Evolutionary conservation across 2,113 vertebrate species (phyloP).

Genomic region (Echinops telfairi): DNA sequence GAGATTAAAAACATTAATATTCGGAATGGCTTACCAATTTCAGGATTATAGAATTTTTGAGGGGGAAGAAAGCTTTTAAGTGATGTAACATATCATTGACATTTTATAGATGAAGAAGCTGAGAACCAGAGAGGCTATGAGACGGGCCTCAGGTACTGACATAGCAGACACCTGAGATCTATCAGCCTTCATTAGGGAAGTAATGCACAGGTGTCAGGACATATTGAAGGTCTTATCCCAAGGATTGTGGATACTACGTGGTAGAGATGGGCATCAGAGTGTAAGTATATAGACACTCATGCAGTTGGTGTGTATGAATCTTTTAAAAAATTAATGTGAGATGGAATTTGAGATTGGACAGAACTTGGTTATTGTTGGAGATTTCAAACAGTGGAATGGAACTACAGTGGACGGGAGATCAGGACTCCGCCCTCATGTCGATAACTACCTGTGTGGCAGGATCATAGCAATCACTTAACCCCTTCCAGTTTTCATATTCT

Average conservation of each 20-base stretch:
- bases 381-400: not conserved
- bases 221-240: not conserved
- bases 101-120: conserved; percentile 24
- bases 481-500: not conserved
- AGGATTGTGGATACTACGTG: not conserved
- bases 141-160: not conserved
- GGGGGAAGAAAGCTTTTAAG: no score
- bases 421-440: not conserved
- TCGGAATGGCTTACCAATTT: not conserved
- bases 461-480: not conserved
- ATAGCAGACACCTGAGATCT: not conserved
- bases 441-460: not conserved
- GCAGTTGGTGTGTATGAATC: not conserved
- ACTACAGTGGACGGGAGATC: not conserved
- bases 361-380: not conserved
- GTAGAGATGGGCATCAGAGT: not conserved
- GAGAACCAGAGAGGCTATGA: not conserved
- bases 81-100: not conserved
- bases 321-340: not conserved
- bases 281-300: not conserved
- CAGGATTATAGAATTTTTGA: not conserved
- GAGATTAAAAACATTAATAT: conserved; percentile 25
- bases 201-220: not conserved
- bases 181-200: not conserved
- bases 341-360: not conserved